Evolutionary conservation across 2,888 invertebrate species (phyloP), one percentile per base, ranked within the genome.

Genomic region (Rotaria magnacalcarata): DNA sequence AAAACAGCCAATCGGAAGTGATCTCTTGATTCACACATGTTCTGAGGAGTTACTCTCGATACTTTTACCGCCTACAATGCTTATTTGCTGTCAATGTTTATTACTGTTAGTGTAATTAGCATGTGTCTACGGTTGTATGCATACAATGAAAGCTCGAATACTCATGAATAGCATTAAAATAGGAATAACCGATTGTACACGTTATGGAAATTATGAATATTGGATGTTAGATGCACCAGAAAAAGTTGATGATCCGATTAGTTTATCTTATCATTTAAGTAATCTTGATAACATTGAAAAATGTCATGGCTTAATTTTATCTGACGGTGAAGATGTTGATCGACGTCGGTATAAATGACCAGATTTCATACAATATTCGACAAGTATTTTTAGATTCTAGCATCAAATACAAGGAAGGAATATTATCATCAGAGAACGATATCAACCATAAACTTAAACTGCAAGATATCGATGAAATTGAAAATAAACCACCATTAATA

Each of bases 231-330:
- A 75, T 75, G 75, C 75, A 7, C 75, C 75, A 34, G 75, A 43
- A 75, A 43, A 41, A 19, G 75, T 43, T 41, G 43, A 75, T 41
- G 43, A 75, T 75, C 10, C 43, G 3, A 75, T 75, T 43, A 24
- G 75, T 75, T 75, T 75, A 43, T 75, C 75, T 21, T 75, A 75
- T 75, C 43, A 14, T 43, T 24, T 75, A 41, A 75, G 41, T 75
- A 75, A 75, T 75, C 41, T 43, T 43, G 21, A 19, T 75, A 43
- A 75, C 43, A 24, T 75, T 43, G 21, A 43, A 21, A 41, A 75
- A 75, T 75, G 75, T 43, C 41, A 75, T 21, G 43, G 75, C 21
- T 6, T 75, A 8, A 16, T 41, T 75, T 75, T 75, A 43, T 75
- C 43, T 7, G 43, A 21, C 43, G 75, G 43, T 21, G 75, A 75